Conservation (phyloP, 2,888 invertebrate genomes). For the Hydriomena furcata region DNA sequence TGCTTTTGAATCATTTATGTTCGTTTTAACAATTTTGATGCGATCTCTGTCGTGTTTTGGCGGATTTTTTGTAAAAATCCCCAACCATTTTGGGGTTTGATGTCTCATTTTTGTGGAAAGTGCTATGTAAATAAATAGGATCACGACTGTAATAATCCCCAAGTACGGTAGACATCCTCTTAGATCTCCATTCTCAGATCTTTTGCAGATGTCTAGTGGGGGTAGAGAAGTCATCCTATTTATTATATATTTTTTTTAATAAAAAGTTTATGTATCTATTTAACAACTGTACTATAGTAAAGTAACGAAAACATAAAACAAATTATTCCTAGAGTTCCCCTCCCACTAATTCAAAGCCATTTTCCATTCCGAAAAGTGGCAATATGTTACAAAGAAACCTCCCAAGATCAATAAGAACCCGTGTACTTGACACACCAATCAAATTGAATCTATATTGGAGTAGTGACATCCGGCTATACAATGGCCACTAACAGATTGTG, state of each 20-base stretch:
- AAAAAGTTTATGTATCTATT: too few relatives aligned
- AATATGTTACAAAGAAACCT: slow-evolving; percentile 8
- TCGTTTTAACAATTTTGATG: slow-evolving; percentile 34
- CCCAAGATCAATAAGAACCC: slow-evolving; percentile 7
- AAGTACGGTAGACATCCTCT: too few relatives aligned
- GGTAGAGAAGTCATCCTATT: too few relatives aligned
- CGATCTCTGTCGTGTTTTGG: slow-evolving; percentile 22
- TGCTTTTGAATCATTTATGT: slow-evolving; percentile 34
- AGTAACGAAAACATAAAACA: neutral
- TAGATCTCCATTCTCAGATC: too few relatives aligned
- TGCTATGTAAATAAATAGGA: too few relatives aligned
- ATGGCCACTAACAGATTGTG: neutral
- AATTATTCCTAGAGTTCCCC: neutral
- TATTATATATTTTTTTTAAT: too few relatives aligned
- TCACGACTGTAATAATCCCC: too few relatives aligned
- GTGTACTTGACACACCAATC: slow-evolving; percentile 13
- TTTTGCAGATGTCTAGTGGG: too few relatives aligned
- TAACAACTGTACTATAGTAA: too few relatives aligned
- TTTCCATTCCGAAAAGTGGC: neutral
- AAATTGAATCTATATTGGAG: slow-evolving; percentile 10
- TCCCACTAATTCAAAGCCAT: neutral
- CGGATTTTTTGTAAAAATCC: slow-evolving; percentile 9
- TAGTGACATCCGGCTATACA: neutral
- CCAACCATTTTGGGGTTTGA: neutral
- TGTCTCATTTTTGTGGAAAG: too few relatives aligned